A percentile compares a stretch with the other conserved stretches of the same genome.
These are phyloP conservation scores for Anoplopoma fimbria DNA, from an alignment of 2,113 vertebrate species.

Conservation along the genomic window DNA sequence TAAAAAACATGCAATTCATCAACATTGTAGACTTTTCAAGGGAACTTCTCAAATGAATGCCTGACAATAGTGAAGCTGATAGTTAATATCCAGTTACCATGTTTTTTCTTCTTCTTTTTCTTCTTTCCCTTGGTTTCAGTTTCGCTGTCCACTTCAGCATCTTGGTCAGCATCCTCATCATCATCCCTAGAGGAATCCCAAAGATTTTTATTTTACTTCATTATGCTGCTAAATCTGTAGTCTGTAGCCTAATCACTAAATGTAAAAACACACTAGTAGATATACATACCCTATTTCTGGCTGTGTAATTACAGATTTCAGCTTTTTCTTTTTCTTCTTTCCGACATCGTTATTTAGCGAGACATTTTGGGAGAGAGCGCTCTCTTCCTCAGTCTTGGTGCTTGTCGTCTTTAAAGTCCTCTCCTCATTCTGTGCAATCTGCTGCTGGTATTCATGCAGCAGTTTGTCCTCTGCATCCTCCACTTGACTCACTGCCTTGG, in stretches of 20 bases:
- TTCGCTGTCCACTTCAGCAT: conserved; percentile 70
- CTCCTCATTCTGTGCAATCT: conserved; percentile 88
- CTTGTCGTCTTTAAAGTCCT: conserved; percentile 84
- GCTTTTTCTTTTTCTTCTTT: conserved; percentile 91
- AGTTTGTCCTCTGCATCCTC: conserved; percentile 84
- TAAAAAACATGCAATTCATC: background rate
- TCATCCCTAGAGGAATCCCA: conserved; percentile 49
- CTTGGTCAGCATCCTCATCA: conserved; percentile 62
- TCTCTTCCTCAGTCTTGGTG: conserved; percentile 81
- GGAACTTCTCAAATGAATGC: background rate
- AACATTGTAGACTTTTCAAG: background rate
- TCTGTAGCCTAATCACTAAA: background rate
- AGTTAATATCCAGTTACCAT: conserved; percentile 74
- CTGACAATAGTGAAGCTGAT: too few relatives aligned
- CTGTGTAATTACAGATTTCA: conserved; percentile 81
- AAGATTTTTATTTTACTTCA: conserved; percentile 7
- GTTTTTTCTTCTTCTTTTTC: conserved; percentile 88
- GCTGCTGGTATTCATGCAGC: conserved; percentile 87
- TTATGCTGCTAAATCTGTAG: conserved; percentile 61
- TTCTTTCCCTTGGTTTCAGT: conserved; percentile 83
- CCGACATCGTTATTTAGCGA: conserved; percentile 83
- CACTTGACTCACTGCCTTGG: conserved; percentile 56
- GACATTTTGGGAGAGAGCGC: conserved; percentile 70
- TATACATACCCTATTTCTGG: conserved; percentile 85
- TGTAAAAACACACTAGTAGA: conserved; percentile 2